Percentiles rank a stretch among this genome's conserved stretches.
These are phyloP conservation scores for Vollenhovia emeryi DNA, from an alignment of 1,140 invertebrate species.

Conservation along the genomic window DNA sequence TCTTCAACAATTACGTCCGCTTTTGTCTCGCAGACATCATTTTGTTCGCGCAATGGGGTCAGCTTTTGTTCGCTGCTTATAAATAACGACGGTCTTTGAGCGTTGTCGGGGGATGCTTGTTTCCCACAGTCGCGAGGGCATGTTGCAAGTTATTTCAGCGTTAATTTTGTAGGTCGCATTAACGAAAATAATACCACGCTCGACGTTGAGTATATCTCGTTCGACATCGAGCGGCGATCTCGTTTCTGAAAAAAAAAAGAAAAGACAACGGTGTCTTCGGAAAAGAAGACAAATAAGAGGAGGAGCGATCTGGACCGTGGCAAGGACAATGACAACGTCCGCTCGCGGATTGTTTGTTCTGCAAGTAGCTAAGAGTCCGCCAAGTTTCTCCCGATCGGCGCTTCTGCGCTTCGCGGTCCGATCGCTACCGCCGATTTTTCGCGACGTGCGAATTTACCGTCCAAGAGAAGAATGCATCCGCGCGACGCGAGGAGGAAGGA, in stretches of 20 bases:
- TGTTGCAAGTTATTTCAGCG: constrained; percentile 9
- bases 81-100: constrained; percentile 8
- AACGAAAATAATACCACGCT: constrained; percentile 13
- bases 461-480: constrained; percentile 3
- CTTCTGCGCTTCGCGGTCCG: background rate
- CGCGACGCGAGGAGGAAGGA: background rate
- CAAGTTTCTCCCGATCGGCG: background rate
- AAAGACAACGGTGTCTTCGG: background rate
- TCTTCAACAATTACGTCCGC: background rate
- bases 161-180: constrained; percentile 44
- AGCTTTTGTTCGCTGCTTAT: constrained; percentile 12
- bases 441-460: constrained; percentile 21
- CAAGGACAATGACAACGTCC: constrained; percentile 19
- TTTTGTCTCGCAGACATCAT: background rate
- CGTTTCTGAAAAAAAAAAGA: background rate
- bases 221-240: constrained; percentile 13
- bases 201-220: constrained; percentile 3
- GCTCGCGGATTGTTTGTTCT: constrained; percentile 47
- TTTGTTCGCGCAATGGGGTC: background rate
- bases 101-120: background rate
- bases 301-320: constrained; percentile 25
- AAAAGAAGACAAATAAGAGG: constrained; percentile 35
- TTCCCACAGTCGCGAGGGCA: background rate
- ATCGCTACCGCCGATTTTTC: constrained; percentile 6
- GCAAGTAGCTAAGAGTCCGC: constrained; percentile 16